Percentiles rank a stretch among this genome's conserved stretches.
These are phyloP conservation scores for Epinephelus fuscoguttatus DNA, from an alignment of 2,113 vertebrate species.

Conservation along the genomic window DNA sequence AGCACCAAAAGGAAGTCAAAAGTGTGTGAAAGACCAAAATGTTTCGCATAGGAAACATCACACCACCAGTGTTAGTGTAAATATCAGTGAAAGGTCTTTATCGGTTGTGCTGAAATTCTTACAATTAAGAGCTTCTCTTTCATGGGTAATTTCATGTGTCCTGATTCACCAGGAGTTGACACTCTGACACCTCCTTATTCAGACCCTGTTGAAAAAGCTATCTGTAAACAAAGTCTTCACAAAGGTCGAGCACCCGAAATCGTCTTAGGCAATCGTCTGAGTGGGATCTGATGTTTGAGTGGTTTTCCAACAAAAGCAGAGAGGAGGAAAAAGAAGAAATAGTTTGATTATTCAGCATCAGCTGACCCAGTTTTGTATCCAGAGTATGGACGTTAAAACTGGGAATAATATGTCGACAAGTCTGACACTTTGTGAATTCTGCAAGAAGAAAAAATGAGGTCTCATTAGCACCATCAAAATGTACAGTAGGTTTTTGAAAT, in stretches of 20 bases:
- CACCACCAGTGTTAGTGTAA: conserved; percentile 61
- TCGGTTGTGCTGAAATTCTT: conserved; percentile 54
- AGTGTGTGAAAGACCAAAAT: conserved; percentile 42
- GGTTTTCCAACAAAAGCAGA: conserved; percentile 62
- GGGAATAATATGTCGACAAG: conserved; percentile 37
- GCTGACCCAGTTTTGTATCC: conserved; percentile 40
- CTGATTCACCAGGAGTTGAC: conserved; percentile 52
- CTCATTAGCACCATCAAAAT: conserved; percentile 81
- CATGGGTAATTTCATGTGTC: conserved; percentile 32
- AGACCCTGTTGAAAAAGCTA: conserved; percentile 63
- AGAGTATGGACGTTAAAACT: conserved; percentile 43
- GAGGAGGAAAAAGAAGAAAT: conserved; percentile 28
- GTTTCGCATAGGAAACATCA: conserved; percentile 47
- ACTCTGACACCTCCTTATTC: conserved; percentile 42
- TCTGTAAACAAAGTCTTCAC: conserved; percentile 71
- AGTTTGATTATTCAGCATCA: conserved; percentile 36
- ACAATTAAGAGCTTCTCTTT: conserved; percentile 57
- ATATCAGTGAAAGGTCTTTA: conserved; percentile 40
- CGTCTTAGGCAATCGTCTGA: conserved; percentile 45
- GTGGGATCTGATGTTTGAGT: conserved; percentile 60
- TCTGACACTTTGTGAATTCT: conserved; percentile 58
- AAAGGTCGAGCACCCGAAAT: conserved; percentile 58
- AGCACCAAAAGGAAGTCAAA: conserved; percentile 80
- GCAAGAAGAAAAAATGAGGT: conserved; percentile 36
- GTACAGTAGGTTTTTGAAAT: conserved; percentile 73